A percentile compares a stretch with the other conserved stretches of the same genome.
phyloP scores from a whole-genome alignment of 2,113 vertebrate genomes.

The Echinops telfairi region DNA sequence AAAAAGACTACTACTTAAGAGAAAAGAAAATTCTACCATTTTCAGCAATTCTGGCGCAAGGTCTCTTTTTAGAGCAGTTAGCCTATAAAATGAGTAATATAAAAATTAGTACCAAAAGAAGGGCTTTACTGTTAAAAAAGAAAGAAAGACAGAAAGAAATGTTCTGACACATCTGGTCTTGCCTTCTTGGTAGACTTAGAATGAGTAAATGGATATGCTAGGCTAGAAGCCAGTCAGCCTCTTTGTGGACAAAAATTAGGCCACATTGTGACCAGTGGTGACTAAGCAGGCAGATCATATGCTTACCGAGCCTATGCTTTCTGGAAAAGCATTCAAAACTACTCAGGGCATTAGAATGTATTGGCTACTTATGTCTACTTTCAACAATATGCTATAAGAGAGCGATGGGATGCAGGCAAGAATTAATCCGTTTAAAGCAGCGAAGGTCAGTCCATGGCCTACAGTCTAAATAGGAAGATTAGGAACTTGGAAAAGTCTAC shows the following conservation, averaged over 20 bases:
- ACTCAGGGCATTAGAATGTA: background rate
- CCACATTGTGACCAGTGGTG: slow-evolving; percentile 2
- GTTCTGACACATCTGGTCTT: background rate
- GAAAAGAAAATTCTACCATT: background rate
- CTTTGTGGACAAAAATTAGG: background rate
- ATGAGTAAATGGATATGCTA: background rate
- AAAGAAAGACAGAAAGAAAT: background rate
- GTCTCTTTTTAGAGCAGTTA: slow-evolving; percentile 4
- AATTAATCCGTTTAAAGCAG: slow-evolving; percentile 17
- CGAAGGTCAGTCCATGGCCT: slow-evolving; percentile 44
- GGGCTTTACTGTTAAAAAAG: background rate
- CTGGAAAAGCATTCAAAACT: background rate
- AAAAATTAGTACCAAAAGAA: background rate
- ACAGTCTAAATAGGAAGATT: slow-evolving; percentile 55
- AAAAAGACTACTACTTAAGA: no score
- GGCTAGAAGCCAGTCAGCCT: background rate
- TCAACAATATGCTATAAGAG: background rate
- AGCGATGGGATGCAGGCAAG: background rate
- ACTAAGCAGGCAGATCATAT: slow-evolving; percentile 15
- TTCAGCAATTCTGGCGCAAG: background rate
- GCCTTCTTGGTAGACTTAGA: background rate
- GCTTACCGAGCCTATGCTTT: background rate
- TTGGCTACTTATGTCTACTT: slow-evolving; percentile 5
- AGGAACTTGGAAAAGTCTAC: slow-evolving; percentile 58
- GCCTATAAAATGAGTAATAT: background rate